Conservation (phyloP, 1,140 invertebrate species). For the Acromyrmex heyeri region DNA sequence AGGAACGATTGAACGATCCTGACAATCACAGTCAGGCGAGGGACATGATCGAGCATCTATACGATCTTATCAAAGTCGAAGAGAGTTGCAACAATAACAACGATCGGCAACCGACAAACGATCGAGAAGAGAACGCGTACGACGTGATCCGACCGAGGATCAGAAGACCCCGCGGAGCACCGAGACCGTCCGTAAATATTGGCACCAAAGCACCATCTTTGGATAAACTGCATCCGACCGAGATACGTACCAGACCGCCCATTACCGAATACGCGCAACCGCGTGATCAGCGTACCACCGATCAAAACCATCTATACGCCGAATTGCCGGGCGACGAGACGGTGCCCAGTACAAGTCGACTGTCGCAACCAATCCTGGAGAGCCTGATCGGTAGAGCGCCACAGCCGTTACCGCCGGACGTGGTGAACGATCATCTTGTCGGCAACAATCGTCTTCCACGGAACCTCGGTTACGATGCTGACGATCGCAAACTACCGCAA, state of each 20-base stretch:
- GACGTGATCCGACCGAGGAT: conserved; percentile 88
- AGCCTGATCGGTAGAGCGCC: conserved; percentile 77
- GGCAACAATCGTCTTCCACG: conserved; percentile 59
- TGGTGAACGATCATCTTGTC: conserved; percentile 77
- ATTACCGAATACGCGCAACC: conserved; percentile 87
- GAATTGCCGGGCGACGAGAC: conserved; percentile 86
- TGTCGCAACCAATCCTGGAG: conserved; percentile 83
- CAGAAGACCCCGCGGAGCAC: conserved; percentile 81
- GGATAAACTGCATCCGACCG: conserved; percentile 87
- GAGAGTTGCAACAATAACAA: conserved; percentile 90
- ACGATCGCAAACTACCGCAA: conserved; percentile 38
- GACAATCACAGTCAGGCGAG: conserved; percentile 91
- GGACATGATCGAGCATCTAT: conserved; percentile 92
- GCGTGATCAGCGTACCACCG: conserved; percentile 82
- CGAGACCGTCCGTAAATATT: conserved; percentile 87
- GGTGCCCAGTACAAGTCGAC: conserved; percentile 83
- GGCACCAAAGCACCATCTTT: conserved; percentile 89
- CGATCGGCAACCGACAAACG: conserved; percentile 75
- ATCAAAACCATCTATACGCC: conserved; percentile 87
- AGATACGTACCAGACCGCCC: conserved; percentile 78
- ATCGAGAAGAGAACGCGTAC: conserved; percentile 89
- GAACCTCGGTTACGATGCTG: conserved; percentile 14
- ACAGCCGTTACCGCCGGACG: conserved; percentile 81
- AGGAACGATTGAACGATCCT: conserved; percentile 91
- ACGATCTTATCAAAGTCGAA: conserved; percentile 92